Evolutionary conservation across 2,113 vertebrate species (phyloP).

Genomic region (Motacilla alba): DNA sequence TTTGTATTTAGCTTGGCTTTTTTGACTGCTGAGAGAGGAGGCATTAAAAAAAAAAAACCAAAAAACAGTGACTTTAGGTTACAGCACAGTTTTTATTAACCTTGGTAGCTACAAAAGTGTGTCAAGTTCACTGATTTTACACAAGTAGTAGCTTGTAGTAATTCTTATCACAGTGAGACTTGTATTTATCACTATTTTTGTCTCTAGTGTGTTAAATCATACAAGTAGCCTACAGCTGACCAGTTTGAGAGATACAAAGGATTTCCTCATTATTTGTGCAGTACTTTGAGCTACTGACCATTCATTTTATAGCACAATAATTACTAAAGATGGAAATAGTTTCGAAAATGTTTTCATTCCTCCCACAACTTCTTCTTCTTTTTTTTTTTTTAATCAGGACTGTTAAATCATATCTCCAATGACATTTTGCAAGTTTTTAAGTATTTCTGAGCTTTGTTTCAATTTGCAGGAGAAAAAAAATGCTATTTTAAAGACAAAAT

Average conservation of each 20-base stretch:
- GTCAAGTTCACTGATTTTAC: neutral
- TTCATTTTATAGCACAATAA: neutral
- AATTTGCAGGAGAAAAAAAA: neutral
- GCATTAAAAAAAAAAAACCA: neutral
- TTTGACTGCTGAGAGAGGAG: neutral
- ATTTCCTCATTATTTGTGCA: neutral
- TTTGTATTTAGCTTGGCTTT: slow-evolving; percentile 1
- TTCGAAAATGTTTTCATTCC: neutral
- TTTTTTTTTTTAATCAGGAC: neutral
- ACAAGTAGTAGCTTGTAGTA: neutral
- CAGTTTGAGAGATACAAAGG: neutral
- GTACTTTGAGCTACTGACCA: neutral
- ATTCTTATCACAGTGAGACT: neutral
- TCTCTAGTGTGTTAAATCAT: neutral
- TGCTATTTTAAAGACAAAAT: neutral
- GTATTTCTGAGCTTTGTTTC: neutral
- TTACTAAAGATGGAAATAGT: neutral
- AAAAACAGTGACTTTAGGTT: neutral
- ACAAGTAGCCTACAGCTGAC: neutral
- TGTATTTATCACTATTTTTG: neutral
- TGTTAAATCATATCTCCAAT: neutral
- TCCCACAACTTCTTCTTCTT: rapidly evolving
- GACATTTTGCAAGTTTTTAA: neutral
- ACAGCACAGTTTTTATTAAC: neutral
- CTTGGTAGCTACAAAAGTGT: neutral